Evolutionary conservation across 2,797 vertebrate genomes (phyloP).

Genomic region (Enteromius treurensis): DNA sequence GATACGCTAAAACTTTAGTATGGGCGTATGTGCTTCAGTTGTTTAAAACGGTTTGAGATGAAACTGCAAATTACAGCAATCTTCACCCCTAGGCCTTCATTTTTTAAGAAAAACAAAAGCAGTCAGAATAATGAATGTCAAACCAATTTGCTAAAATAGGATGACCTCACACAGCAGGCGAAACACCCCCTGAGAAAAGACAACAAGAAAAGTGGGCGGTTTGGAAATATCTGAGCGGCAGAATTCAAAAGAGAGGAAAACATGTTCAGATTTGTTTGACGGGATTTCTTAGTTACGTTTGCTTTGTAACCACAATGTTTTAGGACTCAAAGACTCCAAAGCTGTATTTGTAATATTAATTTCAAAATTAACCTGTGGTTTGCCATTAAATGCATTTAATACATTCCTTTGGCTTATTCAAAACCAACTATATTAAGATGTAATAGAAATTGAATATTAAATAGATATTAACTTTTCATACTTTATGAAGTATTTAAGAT

Average conservation of each 20-base stretch:
- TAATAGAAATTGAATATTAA: neutral
- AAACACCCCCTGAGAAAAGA: neutral
- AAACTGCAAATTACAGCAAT: slow-evolving; percentile 52
- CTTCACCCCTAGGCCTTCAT: slow-evolving; percentile 3
- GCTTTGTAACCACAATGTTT: neutral
- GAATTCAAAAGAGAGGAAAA: slow-evolving; percentile 23
- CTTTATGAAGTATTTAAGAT: neutral
- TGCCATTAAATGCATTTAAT: neutral
- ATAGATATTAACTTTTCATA: neutral
- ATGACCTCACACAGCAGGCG: slow-evolving; percentile 26
- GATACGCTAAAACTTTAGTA: slow-evolving; percentile 46
- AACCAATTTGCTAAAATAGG: slow-evolving; percentile 51
- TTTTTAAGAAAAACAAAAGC: slow-evolving; percentile 24
- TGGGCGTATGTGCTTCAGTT: slow-evolving; percentile 8
- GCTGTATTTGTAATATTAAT: neutral
- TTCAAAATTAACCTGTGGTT: neutral
- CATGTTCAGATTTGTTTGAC: neutral
- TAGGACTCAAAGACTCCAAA: neutral
- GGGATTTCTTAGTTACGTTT: neutral
- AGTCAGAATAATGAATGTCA: slow-evolving; percentile 37
- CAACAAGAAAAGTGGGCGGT: neutral
- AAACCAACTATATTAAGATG: neutral
- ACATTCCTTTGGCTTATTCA: neutral
- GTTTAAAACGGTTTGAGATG: slow-evolving; percentile 19
- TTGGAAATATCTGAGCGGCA: neutral